Percentiles rank a stretch among this genome's conserved stretches.
Conservation (phyloP, 53 echinoderm and acorn worm species). For the Holothuria leucospilota region DNA sequence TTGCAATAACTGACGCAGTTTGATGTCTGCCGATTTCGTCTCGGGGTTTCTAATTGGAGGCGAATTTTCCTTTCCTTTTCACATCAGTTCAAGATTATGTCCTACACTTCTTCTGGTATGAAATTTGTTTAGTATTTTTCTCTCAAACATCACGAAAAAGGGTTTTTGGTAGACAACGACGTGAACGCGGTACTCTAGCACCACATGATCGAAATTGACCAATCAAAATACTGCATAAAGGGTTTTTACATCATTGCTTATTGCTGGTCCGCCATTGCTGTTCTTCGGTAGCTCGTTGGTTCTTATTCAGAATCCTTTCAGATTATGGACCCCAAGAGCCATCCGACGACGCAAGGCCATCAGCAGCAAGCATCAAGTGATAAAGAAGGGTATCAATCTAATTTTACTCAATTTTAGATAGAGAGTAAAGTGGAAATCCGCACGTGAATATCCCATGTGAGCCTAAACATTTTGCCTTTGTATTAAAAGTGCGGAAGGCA, state of each 20-base stretch:
- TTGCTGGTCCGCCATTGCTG: constrained; percentile 99
- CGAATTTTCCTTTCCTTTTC: too few species aligned
- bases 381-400: constrained; percentile 92
- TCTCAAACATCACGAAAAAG: not conserved
- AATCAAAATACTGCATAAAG: constrained; percentile 15
- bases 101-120: not conserved
- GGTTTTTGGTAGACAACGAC: constrained; percentile 32
- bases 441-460: constrained; percentile 60
- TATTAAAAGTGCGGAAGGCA: constrained; percentile 43
- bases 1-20: constrained; percentile 43
- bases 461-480: constrained; percentile 55
- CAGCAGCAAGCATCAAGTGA: constrained; percentile 96
- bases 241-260: constrained; percentile 52
- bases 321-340: constrained; percentile 99
- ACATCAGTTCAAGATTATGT: too few species aligned
- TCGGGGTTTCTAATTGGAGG: too few species aligned
- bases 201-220: constrained; percentile 51
- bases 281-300: constrained; percentile 98
- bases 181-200: constrained; percentile 34
- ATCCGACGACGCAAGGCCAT: constrained; percentile 99
- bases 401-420: constrained; percentile 67
- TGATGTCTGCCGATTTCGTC: not conserved
- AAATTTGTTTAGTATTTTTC: not conserved
- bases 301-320: constrained; percentile 85
- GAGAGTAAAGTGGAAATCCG: constrained; percentile 52